phyloP scores from a whole-genome alignment of 2,888 invertebrate species.

The Zaprionus bogoriensis region DNA sequence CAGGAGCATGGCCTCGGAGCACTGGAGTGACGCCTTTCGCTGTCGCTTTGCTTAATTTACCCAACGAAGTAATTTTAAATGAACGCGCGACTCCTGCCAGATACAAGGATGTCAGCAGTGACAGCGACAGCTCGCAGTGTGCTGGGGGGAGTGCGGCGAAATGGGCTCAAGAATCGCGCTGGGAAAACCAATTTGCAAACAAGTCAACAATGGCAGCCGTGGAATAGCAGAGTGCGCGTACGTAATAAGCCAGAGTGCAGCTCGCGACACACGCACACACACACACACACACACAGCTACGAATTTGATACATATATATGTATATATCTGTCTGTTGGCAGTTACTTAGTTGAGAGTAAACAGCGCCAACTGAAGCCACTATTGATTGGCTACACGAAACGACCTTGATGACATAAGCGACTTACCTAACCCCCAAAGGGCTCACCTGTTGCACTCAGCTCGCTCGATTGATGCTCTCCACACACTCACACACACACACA shows the following conservation, averaged over 20 bases:
- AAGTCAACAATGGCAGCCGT: slow-evolving; percentile 65
- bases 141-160: slow-evolving; percentile 1
- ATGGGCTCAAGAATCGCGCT: slow-evolving; percentile 47
- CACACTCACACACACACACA: background rate
- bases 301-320: background rate
- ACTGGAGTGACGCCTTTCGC: slow-evolving; percentile 49
- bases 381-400: slow-evolving; percentile 14
- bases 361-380: slow-evolving; percentile 1
- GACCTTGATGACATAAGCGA: slow-evolving; percentile 15
- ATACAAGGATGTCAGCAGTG: slow-evolving; percentile 40
- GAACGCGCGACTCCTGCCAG: slow-evolving; percentile 32
- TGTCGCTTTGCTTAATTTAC: slow-evolving; percentile 64
- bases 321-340: background rate
- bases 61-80: slow-evolving; percentile 67
- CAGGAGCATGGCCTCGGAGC: background rate
- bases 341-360: background rate
- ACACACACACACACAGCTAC: slow-evolving; percentile 2
- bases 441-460: slow-evolving; percentile 1
- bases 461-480: background rate
- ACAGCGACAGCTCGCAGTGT: slow-evolving; percentile 22
- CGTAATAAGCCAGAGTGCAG: slow-evolving; percentile 73
- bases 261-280: background rate
- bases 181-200: slow-evolving; percentile 77
- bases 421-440: slow-evolving; percentile 12
- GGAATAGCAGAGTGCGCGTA: slow-evolving; percentile 50